Evolutionary conservation across 2,113 vertebrate genomes (phyloP).

Genomic region (Ancistrus triradiatus): DNA sequence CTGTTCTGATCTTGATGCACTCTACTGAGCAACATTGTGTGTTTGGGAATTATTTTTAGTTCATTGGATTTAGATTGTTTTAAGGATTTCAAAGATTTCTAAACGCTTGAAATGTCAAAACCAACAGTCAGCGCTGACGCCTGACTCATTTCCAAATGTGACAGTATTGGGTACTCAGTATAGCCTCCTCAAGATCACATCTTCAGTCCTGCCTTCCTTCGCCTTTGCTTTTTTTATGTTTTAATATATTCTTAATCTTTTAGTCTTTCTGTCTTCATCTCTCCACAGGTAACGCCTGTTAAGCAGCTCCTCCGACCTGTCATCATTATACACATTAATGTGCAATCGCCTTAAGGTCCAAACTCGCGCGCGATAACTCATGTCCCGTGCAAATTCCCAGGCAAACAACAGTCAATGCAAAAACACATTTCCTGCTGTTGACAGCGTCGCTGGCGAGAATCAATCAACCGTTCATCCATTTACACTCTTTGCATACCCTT

Average conservation of each 20-base stretch:
- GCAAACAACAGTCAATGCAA: slow-evolving; percentile 87
- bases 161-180: too few species aligned
- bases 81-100: too few species aligned
- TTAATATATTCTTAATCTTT: slow-evolving; percentile 17
- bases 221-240: slow-evolving; percentile 2
- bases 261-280: slow-evolving; percentile 28
- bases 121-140: too few species aligned
- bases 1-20: too few species aligned
- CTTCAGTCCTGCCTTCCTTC: background rate
- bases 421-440: slow-evolving; percentile 98
- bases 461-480: slow-evolving; percentile 99
- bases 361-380: slow-evolving; percentile 85
- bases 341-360: slow-evolving; percentile 86
- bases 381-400: slow-evolving; percentile 74
- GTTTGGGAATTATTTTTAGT: too few species aligned
- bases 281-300: slow-evolving; percentile 73
- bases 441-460: slow-evolving; percentile 94
- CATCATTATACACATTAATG: slow-evolving; percentile 60
- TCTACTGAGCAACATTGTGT: too few species aligned
- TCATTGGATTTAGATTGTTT: too few species aligned
- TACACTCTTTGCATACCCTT: slow-evolving; percentile 99
- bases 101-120: too few species aligned
- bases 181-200: background rate
- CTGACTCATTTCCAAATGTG: too few species aligned
- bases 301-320: slow-evolving; percentile 68